Evolutionary conservation across 2,888 invertebrate genomes (phyloP), one percentile per base, ranked within the genome.

Genomic region (Palloptera scutellata): DNA sequence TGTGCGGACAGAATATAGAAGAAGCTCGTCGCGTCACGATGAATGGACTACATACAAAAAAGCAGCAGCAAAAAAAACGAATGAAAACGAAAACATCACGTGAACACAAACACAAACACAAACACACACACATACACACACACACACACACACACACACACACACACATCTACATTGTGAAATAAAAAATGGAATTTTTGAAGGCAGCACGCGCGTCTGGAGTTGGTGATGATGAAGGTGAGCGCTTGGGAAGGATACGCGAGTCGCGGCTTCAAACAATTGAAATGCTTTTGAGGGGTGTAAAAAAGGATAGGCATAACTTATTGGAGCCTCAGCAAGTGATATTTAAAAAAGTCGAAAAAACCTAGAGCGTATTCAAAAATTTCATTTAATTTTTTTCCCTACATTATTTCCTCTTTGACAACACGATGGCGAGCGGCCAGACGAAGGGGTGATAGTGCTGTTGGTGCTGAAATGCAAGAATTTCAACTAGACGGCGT

Each of bases 401-500:
- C n/a, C n/a, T n/a, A n/a, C n/a, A n/a, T 30, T 2, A 6, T 30
- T 30, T 30, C 30, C 6, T 30, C 30, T 2, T 30, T 30, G 30
- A 6, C 30, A 52, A 30, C n/a, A n/a, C n/a, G 17, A 12, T 13
- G 9, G 20, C 15, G 54, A 2, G 43, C 30, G 57, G 6, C 13
- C 11, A n/a, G 45, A 11, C 20, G 9, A 53, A 11, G 42, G 30
- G 61, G 13, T 11, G 17, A 20, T 57, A 8, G 62, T 13, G 19
- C 41, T 11, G 53, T 19, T 60, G 66, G 48, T 15, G 5, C 9
- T 10, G 48, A 48, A 48, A n/a, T 30, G 30, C 30, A 30, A 30
- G 30, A 30, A 8, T n/a, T 48, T n/a, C 13, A 48, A 60, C 66
- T 61, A 66, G 66, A 66, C 66, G 57, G 45, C 66, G 30, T 53